Evolutionary conservation across 2,113 vertebrate genomes (phyloP), one percentile per base, ranked within the genome.

Genomic region (Phainopepla nitens): DNA sequence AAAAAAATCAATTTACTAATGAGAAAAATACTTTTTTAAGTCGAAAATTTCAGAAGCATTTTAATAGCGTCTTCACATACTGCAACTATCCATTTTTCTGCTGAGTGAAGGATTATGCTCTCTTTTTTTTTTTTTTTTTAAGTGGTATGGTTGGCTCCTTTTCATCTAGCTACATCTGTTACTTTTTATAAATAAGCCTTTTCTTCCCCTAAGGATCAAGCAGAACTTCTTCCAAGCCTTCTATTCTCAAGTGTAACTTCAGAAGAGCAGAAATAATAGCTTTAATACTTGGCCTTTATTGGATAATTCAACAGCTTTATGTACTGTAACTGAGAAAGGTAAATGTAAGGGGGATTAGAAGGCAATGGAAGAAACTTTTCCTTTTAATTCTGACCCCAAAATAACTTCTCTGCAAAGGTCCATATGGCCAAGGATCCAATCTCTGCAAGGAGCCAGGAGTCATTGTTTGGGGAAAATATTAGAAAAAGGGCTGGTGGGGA

Each of bases 251-350:
- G 92, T 42, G 95, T 90, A 92, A 80, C 91, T 96, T 94, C 68
- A 93, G 57, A 93, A 93, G 84, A 89, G 50, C 53, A 91, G 89
- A 92, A 95, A 93, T 85, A 96, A 90, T 90, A 90, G 92, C 92
- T 95, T 96, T 96, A 96, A 94, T 93, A 92, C 85, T 83, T 90
- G 86, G 64, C 89, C 91, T 94, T 95, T 96, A 95, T 91, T 97
- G 94, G 83, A 77, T 91, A 92, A 92, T 94, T 92, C 94, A 87
- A 47, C 83, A 83, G 83, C 68, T 96, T 93, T 92, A 88, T 87
- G 94, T 92, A 81, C 83, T 84, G 86, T 81, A 70, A 78, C 89
- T 0, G 57, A 83, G 89, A 87, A 97, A 94, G 80, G 94, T 95
- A 94, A 97, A 95, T 92, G 83, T 91, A 87, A 94, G n/a, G 57